These are phyloP conservation scores for Bellardia pandia DNA, from an alignment of 2,888 invertebrate genomes.

Conservation along the genomic window DNA sequence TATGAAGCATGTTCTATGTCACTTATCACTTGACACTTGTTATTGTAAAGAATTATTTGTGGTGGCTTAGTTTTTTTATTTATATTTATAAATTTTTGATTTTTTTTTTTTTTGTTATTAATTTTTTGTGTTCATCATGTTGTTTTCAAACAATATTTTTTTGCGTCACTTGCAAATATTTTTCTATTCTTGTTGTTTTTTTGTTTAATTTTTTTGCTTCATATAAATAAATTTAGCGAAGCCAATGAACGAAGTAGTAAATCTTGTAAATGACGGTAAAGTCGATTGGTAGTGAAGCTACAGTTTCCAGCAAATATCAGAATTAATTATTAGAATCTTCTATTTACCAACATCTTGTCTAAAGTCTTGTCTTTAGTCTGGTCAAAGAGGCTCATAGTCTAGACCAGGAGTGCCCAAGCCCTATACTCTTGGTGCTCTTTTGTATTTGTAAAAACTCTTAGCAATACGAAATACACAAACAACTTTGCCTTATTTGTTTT, in stretches of 20 bases:
- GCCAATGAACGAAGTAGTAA: constrained; percentile 43
- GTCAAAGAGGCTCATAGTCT: no score
- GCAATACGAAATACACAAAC: no score
- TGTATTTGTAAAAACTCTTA: no score
- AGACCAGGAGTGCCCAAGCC: no score
- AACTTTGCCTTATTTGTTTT: no score
- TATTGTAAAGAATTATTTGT: constrained; percentile 73
- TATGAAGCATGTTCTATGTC: constrained; percentile 81
- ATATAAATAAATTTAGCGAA: constrained; percentile 47
- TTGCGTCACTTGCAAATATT: constrained; percentile 71
- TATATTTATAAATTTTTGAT: neutral
- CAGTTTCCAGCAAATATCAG: no score
- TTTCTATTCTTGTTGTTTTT: constrained; percentile 47
- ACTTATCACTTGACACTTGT: constrained; percentile 82
- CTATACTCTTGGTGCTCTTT: no score
- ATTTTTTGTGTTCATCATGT: constrained; percentile 60
- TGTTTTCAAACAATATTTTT: constrained; percentile 66
- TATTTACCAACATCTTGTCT: no score
- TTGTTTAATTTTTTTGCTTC: neutral
- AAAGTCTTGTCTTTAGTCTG: no score
- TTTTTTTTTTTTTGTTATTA: constrained; percentile 23
- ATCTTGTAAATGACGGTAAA: neutral
- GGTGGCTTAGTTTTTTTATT: constrained; percentile 65
- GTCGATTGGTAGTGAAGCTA: neutral
- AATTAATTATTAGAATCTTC: no score